phyloP scores from a whole-genome alignment of 2,797 vertebrate genomes.

The Oreochromis mossambicus region DNA sequence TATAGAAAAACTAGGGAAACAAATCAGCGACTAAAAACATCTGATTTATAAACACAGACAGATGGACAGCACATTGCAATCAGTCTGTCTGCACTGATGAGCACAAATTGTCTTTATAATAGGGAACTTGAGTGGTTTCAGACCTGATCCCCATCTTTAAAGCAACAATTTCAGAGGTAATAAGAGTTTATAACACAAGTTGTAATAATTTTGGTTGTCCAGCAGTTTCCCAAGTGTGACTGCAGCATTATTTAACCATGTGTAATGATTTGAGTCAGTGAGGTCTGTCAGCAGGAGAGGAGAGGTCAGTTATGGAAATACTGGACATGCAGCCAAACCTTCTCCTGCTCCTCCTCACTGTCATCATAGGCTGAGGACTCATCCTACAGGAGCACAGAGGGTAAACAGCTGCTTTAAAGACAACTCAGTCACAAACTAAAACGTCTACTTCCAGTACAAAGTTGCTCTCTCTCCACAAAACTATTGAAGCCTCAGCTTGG shows the following conservation, averaged over 20 bases:
- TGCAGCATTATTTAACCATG: not conserved
- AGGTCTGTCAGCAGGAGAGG: slow-evolving; percentile 2
- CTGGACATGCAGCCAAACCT: slow-evolving; percentile 38
- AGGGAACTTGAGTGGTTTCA: rapidly evolving
- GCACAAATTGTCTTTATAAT: not conserved
- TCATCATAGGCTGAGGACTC: slow-evolving; percentile 46
- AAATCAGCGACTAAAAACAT: not conserved
- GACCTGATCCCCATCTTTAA: not conserved
- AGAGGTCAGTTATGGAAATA: not conserved
- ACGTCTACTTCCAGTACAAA: not conserved
- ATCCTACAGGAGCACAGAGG: slow-evolving; percentile 38
- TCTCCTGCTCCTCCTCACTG: slow-evolving; percentile 53
- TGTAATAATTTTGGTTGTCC: not conserved
- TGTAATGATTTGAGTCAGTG: not conserved
- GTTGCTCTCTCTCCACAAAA: not conserved
- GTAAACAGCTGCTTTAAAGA: not conserved
- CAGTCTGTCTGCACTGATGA: not conserved
- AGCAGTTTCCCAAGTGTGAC: not conserved
- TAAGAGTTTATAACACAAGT: not conserved
- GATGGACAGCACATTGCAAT: not conserved
- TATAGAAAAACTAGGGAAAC: not conserved
- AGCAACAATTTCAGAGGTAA: not conserved
- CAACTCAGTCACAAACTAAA: not conserved
- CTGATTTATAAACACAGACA: not conserved
- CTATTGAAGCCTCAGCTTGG: not conserved